Base-by-base conservation (phyloP, 2,888 invertebrate species). In the Griposia aprilina region DNA sequence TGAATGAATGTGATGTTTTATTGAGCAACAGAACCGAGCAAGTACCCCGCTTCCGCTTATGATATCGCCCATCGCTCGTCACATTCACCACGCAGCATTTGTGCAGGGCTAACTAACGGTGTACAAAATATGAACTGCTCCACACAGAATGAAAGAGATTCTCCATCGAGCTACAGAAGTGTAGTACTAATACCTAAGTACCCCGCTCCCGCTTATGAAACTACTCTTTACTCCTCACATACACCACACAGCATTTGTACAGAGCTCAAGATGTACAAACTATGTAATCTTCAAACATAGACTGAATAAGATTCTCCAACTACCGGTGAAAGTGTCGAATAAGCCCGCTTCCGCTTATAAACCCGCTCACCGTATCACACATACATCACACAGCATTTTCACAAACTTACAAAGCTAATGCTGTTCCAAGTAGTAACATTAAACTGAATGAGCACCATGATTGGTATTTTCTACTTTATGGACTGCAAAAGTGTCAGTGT, bases 191-290 rank as follows among this genome's bases (percentile, higher is more conserved):
- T 26, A 41, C 17, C 2, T 20, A 30, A 20, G 1, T 41, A 36
- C 6, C 7, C 41, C 30, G 70, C 78, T 70, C 26, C 50, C 52
- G 68, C 74, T 45, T 73, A 75, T 65, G 57, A 45, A 57, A 4
- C 2, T 48, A 48, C 78, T 77, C 4, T 13, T 6, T 41, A 30
- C 26, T 68, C 41, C 1, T 59, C 2, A 68, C 60, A 11, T 15
- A 45, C 3, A 30, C 50, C 52, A 80, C 7, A 26, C 15, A 36
- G 15, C 10, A 68, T 30, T 50, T 41, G 2, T 48, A 8, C 50
- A 30, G 2, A 15, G 36, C 23, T n/a, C 15, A 36, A 13, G 17
- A 7, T 67, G 36, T 36, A 26, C 36, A 23, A 59, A 67, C 41
- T 26, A 10, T 10, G 0, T 48, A 50, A 26, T 8, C 20, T 8